These are phyloP conservation scores for Oryzias celebensis DNA, from an alignment of 2,113 vertebrate species.

Conservation along the genomic window DNA sequence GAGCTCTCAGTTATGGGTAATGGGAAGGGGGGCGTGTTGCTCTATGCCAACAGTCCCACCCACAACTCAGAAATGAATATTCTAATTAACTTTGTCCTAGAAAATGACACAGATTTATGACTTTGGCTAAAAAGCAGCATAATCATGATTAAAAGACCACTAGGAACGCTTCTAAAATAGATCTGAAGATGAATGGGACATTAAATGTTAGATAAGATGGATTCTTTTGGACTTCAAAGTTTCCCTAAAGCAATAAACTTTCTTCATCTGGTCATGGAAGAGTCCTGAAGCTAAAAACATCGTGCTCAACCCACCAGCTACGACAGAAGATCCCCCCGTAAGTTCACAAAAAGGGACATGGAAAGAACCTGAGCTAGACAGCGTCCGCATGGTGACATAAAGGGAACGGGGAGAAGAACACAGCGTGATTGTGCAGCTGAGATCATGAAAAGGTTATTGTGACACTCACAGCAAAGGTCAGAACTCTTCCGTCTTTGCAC, in stretches of 20 bases:
- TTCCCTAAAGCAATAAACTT: constrained; percentile 3
- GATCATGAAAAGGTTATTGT: constrained; percentile 6
- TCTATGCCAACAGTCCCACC: too few relatives aligned
- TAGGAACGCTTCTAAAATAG: too few relatives aligned
- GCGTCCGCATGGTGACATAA: constrained; percentile 8
- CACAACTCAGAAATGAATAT: too few relatives aligned
- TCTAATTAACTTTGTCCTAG: too few relatives aligned
- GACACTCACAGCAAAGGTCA: constrained; percentile 16
- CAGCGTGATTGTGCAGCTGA: neutral
- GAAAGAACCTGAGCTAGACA: constrained; percentile 7
- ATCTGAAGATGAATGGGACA: too few relatives aligned
- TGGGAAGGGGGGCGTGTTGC: too few relatives aligned
- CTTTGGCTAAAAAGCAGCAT: too few relatives aligned
- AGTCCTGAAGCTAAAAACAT: constrained; percentile 5
- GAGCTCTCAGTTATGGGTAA: too few relatives aligned
- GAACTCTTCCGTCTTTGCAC: constrained; percentile 1
- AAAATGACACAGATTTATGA: too few relatives aligned
- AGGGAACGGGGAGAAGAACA: neutral
- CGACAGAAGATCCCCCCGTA: neutral
- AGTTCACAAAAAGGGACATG: neutral
- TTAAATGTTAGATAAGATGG: neutral
- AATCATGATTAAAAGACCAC: too few relatives aligned
- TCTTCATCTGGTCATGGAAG: neutral
- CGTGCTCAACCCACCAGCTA: constrained; percentile 5
- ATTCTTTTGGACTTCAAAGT: constrained; percentile 12